Base-by-base conservation (phyloP, 2,888 invertebrate species). In the Napeogenes sylphis region DNA sequence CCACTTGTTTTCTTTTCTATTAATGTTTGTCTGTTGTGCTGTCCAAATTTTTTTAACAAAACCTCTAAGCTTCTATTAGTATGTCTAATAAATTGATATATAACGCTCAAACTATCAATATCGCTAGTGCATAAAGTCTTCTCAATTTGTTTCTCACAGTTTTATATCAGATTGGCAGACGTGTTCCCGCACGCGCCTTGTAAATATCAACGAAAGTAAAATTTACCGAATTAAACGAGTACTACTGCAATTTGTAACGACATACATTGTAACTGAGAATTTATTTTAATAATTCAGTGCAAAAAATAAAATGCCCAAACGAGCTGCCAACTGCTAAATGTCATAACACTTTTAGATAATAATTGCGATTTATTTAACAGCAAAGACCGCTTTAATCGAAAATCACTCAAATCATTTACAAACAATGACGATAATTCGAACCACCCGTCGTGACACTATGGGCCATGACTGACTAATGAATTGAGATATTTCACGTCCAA, bases 401-500 rank as follows among this genome's bases (percentile, higher is more conserved):
- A 30, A 30, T 51, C 51, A 51, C 30, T 51, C 33, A 55, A 45
- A 13, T 54, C 45, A 58, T 64, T 61, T 61, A 46, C 59, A 63
- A 54, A 64, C 61, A 61, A 59, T 62, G 21, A 53, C 10, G 14
- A 56, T 62, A 62, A 62, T 64, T 58, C 53, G 58, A 54, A 55
- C 57, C 51, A 35, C 45, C 58, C 54, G 42, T 45, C 13, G 30
- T 45, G 60, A 55, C 55, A 55, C 60, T 46, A 46, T 45, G 45
- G 56, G 33, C 56, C 45, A 56, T 57, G 58, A 58, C 61, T 68
- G 69, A 70, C 71, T 81, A 82, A 83, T 81, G 78, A 78, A 81
- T 82, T 79, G 78, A 81, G 77, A 77, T 82, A 79, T 82, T 81
- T 80, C 79, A 79, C 77, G 72, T 68, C 62, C 65, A 56, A 59